Evolutionary conservation across 1,140 invertebrate genomes (phyloP).

Genomic region (Olivierus martensii): DNA sequence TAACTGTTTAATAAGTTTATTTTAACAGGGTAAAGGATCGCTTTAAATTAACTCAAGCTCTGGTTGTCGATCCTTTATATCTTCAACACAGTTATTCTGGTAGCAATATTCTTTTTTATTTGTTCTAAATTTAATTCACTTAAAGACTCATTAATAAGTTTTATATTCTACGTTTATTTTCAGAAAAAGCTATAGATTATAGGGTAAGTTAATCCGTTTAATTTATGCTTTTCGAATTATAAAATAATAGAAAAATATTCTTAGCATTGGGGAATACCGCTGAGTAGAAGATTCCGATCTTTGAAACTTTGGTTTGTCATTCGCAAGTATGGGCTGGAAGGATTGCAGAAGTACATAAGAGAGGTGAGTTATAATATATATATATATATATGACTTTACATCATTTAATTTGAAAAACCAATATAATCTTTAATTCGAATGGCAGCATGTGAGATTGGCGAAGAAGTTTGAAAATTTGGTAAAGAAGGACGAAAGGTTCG

Average conservation of each 20-base stretch:
- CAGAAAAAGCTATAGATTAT: conserved; percentile 89
- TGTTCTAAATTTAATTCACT: no score
- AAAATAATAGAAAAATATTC: no score
- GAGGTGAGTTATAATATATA: conserved; percentile 33
- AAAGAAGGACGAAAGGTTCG: conserved; percentile 72
- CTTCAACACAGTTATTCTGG: conserved; percentile 88
- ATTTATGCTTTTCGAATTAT: no score
- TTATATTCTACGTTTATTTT: conserved; percentile 12
- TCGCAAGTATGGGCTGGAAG: conserved; percentile 40
- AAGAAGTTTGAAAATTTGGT: conserved; percentile 84
- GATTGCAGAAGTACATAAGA: conserved; percentile 41
- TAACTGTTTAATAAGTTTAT: background rate
- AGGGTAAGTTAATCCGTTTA: conserved; percentile 33
- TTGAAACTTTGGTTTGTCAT: conserved; percentile 50
- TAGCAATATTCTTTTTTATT: conserved; percentile 14
- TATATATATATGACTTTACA: no score
- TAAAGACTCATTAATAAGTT: no score
- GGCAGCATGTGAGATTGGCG: conserved; percentile 79
- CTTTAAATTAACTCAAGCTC: conserved; percentile 74
- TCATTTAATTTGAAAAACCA: no score
- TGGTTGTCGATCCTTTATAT: conserved; percentile 96
- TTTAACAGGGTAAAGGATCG: conserved; percentile 58
- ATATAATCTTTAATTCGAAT: no score
- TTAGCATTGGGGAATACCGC: conserved; percentile 95
- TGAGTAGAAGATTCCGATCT: conserved; percentile 48